Evolutionary conservation across 2,797 vertebrate species (phyloP), one percentile per base, ranked within the genome.

Genomic region (Amphiprion clarkii): DNA sequence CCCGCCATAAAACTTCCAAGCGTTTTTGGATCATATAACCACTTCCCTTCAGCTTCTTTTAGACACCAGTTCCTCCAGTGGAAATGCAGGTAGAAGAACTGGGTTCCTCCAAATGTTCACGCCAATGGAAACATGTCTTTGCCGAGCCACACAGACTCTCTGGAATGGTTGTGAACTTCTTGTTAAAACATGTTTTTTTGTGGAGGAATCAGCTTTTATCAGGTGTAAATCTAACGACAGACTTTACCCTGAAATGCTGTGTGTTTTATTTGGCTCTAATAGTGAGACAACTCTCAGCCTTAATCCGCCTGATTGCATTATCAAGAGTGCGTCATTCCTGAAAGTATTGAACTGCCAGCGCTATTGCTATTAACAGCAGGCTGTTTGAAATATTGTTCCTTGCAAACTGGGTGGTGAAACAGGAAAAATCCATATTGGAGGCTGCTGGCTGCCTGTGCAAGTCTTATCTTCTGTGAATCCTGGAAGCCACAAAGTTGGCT

Each of bases 241-340:
- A 56, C 42, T 55, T 13, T 57, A 36, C 8, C 33, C 61, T 29
- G 52, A 73, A 71, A 39, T 55, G 25, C 19, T 61, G 48, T 33
- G 14, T 67, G 44, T 79, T 82, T 76, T 69, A 53, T 79, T 49
- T 60, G 48, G 51, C 56, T 36, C 56, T 60, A 59, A 62, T 27
- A 48, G 56, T 67, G 52, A 60, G 52, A 60, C 49, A 49, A 16
- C 58, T 65, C 31, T 60, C 70, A 82, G 78, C 59, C 71, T 66
- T 66, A 69, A 78, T 84, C 74, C 73, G 66, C 11, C 29, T 84
- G 60, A 87, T 59, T 78, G 67, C 66, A 48, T 74, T 81, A 81
- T 58, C 42, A 57, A 66, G 69, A 1, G 1, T 39, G 40, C 19
- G 27, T 75, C 65, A 53, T 58, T 62, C 56, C 63, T 71, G 16